Evolutionary conservation across 2,888 invertebrate genomes (phyloP).

Genomic region (Germaria angustata): DNA sequence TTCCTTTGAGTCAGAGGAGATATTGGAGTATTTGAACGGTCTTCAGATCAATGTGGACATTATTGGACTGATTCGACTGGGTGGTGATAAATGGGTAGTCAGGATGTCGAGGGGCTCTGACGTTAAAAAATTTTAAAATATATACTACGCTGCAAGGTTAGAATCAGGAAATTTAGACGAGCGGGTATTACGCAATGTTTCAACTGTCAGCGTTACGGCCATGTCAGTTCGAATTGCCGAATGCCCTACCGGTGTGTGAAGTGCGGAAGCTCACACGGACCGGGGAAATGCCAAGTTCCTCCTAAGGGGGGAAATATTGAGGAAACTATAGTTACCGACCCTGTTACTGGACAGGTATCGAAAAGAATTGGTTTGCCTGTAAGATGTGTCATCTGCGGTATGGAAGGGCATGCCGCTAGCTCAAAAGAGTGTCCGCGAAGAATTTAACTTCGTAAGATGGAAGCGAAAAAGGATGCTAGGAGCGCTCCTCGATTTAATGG

Average conservation of each 20-base stretch:
- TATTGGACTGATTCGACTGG: background rate
- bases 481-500: background rate
- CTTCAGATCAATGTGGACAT: background rate
- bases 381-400: background rate
- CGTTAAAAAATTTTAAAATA: background rate
- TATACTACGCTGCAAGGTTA: background rate
- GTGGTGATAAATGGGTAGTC: background rate
- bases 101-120: background rate
- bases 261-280: too few species aligned
- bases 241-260: too few species aligned
- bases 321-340: background rate
- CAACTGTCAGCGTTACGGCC: too few species aligned
- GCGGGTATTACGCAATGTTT: too few species aligned
- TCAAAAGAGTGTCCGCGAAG: too few species aligned
- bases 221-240: too few species aligned
- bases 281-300: too few species aligned
- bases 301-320: background rate
- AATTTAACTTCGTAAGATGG: background rate
- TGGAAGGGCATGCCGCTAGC: background rate
- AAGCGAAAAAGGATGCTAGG: background rate
- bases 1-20: background rate
- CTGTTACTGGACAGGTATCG: background rate
- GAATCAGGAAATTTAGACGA: background rate
- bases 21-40: background rate
- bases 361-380: background rate